These are phyloP conservation scores for Gyps fulvus DNA, from an alignment of 2,113 vertebrate species.

Conservation along the genomic window DNA sequence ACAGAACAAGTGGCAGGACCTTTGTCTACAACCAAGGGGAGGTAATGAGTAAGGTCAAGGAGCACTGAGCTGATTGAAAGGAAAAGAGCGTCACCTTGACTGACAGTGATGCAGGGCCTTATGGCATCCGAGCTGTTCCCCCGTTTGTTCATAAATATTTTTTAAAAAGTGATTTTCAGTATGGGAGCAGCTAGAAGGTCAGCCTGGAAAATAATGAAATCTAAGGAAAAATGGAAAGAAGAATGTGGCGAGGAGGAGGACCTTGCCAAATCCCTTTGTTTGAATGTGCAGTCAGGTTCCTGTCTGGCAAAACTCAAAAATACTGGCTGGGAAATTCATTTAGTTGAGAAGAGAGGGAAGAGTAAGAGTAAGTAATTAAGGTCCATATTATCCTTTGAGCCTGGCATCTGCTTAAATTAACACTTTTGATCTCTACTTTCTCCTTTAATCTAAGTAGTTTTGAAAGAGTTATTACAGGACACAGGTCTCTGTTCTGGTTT, in stretches of 20 bases:
- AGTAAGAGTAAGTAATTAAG: slow-evolving; percentile 25
- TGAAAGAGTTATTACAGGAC: slow-evolving; percentile 13
- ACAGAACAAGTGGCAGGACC: not conserved
- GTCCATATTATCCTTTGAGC: not conserved
- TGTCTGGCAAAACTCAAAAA: slow-evolving; percentile 30
- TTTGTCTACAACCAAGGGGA: not conserved
- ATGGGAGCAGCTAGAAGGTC: not conserved
- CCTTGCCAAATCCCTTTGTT: not conserved
- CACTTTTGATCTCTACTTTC: slow-evolving; percentile 37
- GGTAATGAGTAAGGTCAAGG: not conserved
- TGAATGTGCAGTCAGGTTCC: not conserved
- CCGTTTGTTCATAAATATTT: not conserved
- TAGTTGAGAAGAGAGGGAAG: not conserved
- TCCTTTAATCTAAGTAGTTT: slow-evolving; percentile 24
- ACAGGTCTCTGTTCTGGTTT: not conserved
- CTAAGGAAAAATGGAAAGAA: not conserved
- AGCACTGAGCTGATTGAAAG: not conserved
- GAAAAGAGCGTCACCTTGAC: not conserved
- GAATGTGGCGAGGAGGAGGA: not conserved
- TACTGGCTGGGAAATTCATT: slow-evolving; percentile 5
- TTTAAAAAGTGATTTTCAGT: not conserved
- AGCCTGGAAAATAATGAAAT: slow-evolving; percentile 13
- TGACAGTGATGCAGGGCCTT: not conserved
- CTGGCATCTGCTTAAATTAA: slow-evolving; percentile 32
- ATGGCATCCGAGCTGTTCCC: not conserved